Evolutionary conservation across 2,888 invertebrate genomes (phyloP), one percentile per base, ranked within the genome.

Genomic region (Teleogryllus oceanicus): DNA sequence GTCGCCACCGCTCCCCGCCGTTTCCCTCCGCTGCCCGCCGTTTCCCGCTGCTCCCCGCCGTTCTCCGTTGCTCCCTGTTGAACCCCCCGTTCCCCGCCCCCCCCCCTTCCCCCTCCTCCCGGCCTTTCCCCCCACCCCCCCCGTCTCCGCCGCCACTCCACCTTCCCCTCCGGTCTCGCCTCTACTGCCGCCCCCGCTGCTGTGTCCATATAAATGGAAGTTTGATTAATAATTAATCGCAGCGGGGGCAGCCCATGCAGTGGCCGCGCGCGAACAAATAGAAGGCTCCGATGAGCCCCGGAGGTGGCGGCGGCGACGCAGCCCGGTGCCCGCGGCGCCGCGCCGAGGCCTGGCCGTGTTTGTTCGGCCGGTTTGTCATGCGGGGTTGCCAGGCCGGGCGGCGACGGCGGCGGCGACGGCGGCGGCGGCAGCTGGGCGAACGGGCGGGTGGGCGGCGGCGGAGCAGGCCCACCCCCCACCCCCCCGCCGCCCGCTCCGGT

Each of bases 331-430:
- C 62, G 62, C 62, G 4, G 62, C 62, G 18, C 62, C 62, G 62
- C 13, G 13, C 62, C 62, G 62, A 13, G 4, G 16, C 13, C 62
- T n/a, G 62, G 62, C n/a, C 16, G 62, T 62, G 16, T 62, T 62
- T n/a, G 62, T 18, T 18, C 62, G 62, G 62, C 62, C 62, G n/a
- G 62, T 62, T 62, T 62, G 62, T 62, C 62, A 62, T 62, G 62
- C 62, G 62, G 16, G 62, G 62, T 62, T 62, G 62, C 62, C 62
- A 62, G 62, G 62, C 62, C 62, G 37, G 37, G 37, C 37, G 8
- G 37, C 8, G 37, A 1, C 37, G 37, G 62, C 62, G 4, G 62
- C 62, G 62, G 18, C 62, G 13, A 16, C 62, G n/a, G 62, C 13
- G 62, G 62, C 62, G 13, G 62, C 62, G 62, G 18, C 62, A 18